Evolutionary conservation across 2,888 invertebrate genomes (phyloP), one percentile per base, ranked within the genome.

Genomic region (Eubasilissa splendida): DNA sequence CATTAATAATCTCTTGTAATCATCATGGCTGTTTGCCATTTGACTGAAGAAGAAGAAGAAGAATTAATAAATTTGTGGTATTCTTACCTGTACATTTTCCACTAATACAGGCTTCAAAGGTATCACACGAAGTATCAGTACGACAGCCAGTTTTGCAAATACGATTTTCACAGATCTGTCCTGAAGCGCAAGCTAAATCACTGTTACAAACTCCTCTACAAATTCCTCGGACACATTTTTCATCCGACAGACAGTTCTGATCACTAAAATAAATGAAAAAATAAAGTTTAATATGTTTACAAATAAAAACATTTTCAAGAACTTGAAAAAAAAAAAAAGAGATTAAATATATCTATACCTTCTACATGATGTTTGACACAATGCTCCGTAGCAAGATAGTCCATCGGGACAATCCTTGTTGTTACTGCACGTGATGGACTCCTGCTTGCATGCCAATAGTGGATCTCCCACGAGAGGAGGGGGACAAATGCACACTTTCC

Each of bases 181-280:
- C 94, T 12, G 92, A 90, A 31, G 92, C 93, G 86, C 97, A 97
- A 81, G 95, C 93, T 12, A 93, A 92, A 87, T 97, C 97, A 76
- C 94, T 96, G 86, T 96, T 97, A 86, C 97, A 97, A 53, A 97
- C 94, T 2, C 94, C 91, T 87, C 95, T 94, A 86, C 97, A 97
- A 76, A 94, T 92, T 66, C 96, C 96, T 78, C 93, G 92, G 84
- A 96, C 93, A 87, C 97, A 97, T 85, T 95, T 93, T 88, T 97
- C 97, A 86, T 96, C 96, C 14, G 95, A 93, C 83, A 97, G 89
- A 86, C 97, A 97, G 85, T 95, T 93, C 66, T 91, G 92, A 87
- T 97, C 96, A 84, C 96, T 95, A 87, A 84, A 91, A 87, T 80
- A 42, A 75, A 76, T 52, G 31, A 9, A 63, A 74, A 33, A 22